Base-by-base conservation (phyloP, 2,113 vertebrate genomes). In the Cichladusa arquata region DNA sequence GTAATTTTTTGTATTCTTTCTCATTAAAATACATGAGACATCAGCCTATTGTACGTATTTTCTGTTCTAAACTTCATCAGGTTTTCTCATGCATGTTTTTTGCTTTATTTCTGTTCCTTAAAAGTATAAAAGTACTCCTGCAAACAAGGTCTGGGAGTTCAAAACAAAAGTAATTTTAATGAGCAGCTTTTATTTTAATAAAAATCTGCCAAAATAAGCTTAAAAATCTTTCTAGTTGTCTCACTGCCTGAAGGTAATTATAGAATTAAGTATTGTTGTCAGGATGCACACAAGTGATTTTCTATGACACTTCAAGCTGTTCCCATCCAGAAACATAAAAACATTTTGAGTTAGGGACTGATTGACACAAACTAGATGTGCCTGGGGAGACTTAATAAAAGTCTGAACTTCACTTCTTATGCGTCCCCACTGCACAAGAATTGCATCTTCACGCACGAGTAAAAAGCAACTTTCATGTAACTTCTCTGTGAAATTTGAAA, bases 131-230 rank as follows among this genome's bases (percentile, higher is more conserved):
- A 71, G 18, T 17, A 78, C 29, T 88, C 45, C 81, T 60, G 36
- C 51, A 90, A 92, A 84, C 9, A 79, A 78, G 58, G 64, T 85
- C 64, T 92, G 14, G 11, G 65, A 87, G 53, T 91, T 86, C 65
- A 93, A 94, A 89, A 92, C 48, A 79, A 40, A 93, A 90, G 81
- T 86, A 89, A 78, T 62, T 93, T 96, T 95, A 97, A 96, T 74
- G 60, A 91, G 56, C 15, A 94, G 53, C 70, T 88, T 93, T 94
- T 47, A 65, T 93, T 91, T 95, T 70, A 89, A 86, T 25, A 91
- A 92, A 96, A 88, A 94, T 79, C 33, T 89, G 60, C 45, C 83
- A 92, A 96, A 85, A 84, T 64, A 95, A 96, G 25, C 16, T 69
- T 36, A 86, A 92, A 53, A 96, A 77, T 61, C 69, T 53, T 94